Conservation (phyloP, 2,113 vertebrate species). For the Pomatorhinus ruficollis region DNA sequence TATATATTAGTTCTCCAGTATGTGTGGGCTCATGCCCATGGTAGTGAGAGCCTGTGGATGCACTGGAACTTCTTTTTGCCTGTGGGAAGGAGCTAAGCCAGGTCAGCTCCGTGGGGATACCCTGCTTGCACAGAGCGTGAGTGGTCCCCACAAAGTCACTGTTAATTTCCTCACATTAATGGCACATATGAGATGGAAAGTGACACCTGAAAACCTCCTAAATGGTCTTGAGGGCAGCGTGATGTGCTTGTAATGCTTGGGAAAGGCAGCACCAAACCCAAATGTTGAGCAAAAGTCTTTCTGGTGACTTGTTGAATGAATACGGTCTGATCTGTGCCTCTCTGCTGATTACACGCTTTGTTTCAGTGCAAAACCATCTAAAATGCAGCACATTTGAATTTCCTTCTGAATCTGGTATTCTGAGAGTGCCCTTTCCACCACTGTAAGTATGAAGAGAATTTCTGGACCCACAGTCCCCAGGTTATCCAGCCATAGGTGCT, state of each 20-base stretch:
- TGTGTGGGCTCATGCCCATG: neutral
- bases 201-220: neutral
- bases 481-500: accelerated
- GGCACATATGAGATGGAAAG: neutral
- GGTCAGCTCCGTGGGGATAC: neutral
- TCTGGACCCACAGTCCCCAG: neutral
- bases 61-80: neutral
- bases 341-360: accelerated
- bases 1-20: neutral
- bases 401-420: neutral
- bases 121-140: neutral
- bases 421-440: neutral
- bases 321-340: accelerated
- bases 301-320: neutral
- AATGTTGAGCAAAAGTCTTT: neutral
- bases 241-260: accelerated
- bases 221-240: accelerated
- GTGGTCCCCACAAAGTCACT: neutral
- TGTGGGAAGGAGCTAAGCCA: neutral
- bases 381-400: neutral
- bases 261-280: neutral
- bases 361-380: neutral
- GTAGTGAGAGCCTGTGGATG: neutral
- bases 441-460: neutral
- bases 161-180: neutral